phyloP scores from a whole-genome alignment of 2,888 invertebrate species.

The Scelioninae gen. 1 region DNA sequence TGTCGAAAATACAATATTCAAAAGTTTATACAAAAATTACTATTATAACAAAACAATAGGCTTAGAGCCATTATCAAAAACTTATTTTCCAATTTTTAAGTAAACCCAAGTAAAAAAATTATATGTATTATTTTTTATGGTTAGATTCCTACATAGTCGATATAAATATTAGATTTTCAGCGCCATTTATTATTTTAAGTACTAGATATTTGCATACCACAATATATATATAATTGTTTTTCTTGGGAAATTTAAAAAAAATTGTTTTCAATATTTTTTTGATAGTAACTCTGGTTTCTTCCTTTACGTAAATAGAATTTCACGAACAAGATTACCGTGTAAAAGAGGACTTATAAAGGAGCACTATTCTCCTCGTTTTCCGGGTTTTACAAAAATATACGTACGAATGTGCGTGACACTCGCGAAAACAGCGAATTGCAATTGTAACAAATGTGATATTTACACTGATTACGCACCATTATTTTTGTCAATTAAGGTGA shows the following conservation, averaged over 20 bases:
- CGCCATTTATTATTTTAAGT: no score
- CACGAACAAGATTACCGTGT: conserved; percentile 31
- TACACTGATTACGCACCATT: conserved; percentile 40
- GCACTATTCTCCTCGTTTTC: conserved; percentile 43
- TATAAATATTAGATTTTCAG: no score
- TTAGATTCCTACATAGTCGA: no score
- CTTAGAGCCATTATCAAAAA: conserved; percentile 12
- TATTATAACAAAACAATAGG: conserved; percentile 46
- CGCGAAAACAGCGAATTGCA: conserved; percentile 52
- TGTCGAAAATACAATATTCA: conserved; percentile 54
- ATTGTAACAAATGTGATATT: conserved; percentile 48
- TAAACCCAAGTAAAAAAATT: no score
- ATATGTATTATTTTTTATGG: no score
- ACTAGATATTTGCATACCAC: no score
- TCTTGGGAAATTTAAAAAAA: no score
- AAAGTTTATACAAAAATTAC: conserved; percentile 60
- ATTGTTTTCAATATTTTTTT: no score
- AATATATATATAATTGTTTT: no score
- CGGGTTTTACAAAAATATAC: conserved; percentile 58
- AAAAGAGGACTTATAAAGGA: conserved; percentile 58
- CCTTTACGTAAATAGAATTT: conserved; percentile 43
- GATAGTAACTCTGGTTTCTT: conserved; percentile 15
- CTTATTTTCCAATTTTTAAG: neutral
- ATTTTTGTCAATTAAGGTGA: neutral
- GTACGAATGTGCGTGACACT: conserved; percentile 59